Percentiles rank a stretch among this genome's conserved stretches.
Conservation (phyloP, 2,797 vertebrate species). For the Sciurus carolinensis region DNA sequence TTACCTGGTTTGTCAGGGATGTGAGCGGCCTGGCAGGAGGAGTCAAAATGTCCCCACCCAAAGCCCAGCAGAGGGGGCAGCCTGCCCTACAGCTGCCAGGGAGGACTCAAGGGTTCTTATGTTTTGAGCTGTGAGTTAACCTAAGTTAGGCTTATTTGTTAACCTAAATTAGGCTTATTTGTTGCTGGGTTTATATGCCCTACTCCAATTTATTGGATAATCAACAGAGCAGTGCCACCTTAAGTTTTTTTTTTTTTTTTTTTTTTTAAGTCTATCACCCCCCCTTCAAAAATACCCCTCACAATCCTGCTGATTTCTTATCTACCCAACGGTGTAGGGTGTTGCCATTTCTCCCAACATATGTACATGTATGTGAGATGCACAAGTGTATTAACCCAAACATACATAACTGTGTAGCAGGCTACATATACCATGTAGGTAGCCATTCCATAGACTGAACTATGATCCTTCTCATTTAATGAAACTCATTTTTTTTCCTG, state of each 20-base stretch:
- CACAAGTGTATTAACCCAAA: background rate
- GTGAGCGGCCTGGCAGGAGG: background rate
- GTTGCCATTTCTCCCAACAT: background rate
- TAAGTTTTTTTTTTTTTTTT: background rate
- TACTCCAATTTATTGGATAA: background rate
- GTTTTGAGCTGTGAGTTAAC: background rate
- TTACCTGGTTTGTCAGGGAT: background rate
- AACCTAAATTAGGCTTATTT: background rate
- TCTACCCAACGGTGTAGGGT: background rate
- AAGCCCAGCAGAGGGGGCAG: background rate
- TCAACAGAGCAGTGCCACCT: background rate
- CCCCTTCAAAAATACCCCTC: background rate
- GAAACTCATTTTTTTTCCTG: background rate
- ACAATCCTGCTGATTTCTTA: background rate
- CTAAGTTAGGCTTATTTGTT: too few relatives aligned
- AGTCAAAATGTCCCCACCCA: background rate
- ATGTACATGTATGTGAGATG: background rate
- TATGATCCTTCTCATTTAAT: background rate
- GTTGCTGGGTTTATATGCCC: background rate
- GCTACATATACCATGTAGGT: background rate
- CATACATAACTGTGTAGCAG: background rate
- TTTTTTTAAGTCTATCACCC: background rate
- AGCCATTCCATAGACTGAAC: background rate
- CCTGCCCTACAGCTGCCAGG: background rate
- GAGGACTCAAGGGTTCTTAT: background rate